Conservation (phyloP, 2,888 invertebrate genomes). For the Tineola bisselliella region DNA sequence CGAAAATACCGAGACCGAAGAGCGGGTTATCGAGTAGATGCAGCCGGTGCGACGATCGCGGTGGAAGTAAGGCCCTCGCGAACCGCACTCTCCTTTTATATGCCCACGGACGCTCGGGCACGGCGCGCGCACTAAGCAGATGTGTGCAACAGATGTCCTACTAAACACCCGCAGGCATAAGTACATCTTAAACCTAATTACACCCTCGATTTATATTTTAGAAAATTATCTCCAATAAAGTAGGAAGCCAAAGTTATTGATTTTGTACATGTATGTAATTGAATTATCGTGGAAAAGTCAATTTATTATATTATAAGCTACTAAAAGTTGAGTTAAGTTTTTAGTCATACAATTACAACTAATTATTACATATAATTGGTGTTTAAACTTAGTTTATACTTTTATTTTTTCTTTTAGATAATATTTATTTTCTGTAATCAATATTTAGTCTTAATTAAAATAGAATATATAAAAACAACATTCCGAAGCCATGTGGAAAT, state of each 20-base stretch:
- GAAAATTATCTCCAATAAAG: background rate
- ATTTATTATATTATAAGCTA: no score
- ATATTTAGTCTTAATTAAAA: no score
- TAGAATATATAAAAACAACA: no score
- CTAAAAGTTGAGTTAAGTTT: no score
- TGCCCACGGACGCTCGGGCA: constrained; percentile 15
- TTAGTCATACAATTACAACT: no score
- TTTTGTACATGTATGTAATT: no score
- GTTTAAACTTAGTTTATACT: no score
- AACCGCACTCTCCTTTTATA: constrained; percentile 27
- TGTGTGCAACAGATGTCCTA: constrained; percentile 57
- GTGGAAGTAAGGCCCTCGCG: constrained; percentile 32
- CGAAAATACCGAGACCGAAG: constrained; percentile 3
- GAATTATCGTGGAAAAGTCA: background rate
- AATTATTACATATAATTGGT: no score
- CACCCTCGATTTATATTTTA: background rate
- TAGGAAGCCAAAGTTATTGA: background rate
- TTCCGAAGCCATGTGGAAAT: no score
- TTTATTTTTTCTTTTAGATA: no score
- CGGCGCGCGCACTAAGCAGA: constrained; percentile 38
- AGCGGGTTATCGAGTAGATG: constrained; percentile 22
- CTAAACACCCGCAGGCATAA: constrained; percentile 22
- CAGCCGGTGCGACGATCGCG: constrained; percentile 23
- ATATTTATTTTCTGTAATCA: no score
- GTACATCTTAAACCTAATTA: constrained; percentile 4